phyloP scores from a whole-genome alignment of 2,113 vertebrate genomes.

The Anolis sagrei region DNA sequence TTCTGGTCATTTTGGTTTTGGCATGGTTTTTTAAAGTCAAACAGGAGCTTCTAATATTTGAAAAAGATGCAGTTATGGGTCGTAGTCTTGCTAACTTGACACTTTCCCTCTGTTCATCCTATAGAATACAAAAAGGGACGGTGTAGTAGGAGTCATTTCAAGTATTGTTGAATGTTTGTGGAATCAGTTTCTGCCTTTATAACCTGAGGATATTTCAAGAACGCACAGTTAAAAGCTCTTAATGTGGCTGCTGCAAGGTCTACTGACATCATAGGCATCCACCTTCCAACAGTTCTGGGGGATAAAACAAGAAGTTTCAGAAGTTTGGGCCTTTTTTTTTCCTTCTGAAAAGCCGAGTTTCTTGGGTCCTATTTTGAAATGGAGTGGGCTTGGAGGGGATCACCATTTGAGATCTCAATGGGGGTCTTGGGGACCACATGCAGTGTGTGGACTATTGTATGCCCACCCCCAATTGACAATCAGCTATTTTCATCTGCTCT shows the following conservation, averaged over 20 bases:
- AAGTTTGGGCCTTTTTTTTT: neutral
- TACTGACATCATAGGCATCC: neutral
- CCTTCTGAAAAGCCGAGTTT: too few species aligned
- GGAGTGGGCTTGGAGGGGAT: too few species aligned
- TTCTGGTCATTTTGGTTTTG: constrained; percentile 54
- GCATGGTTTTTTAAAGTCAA: neutral
- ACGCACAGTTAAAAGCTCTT: neutral
- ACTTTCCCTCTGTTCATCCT: neutral
- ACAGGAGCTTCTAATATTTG: neutral
- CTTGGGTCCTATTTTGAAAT: too few species aligned
- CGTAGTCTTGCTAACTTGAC: neutral
- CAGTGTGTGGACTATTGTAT: too few species aligned
- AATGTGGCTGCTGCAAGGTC: neutral
- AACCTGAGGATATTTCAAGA: neutral
- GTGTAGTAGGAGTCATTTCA: too few species aligned
- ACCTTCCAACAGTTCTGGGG: neutral
- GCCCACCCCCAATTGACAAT: too few species aligned
- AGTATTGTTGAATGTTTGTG: neutral
- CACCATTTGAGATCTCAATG: too few species aligned
- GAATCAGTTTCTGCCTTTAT: neutral
- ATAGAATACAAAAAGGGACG: neutral
- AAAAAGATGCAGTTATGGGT: neutral
- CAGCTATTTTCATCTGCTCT: too few species aligned
- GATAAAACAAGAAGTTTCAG: neutral
- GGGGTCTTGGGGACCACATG: too few species aligned